A percentile compares a stretch with the other conserved stretches of the same genome.
Evolutionary conservation across 2,888 invertebrate genomes (phyloP).

Genomic region (Enoplolaimus lenunculus): DNA sequence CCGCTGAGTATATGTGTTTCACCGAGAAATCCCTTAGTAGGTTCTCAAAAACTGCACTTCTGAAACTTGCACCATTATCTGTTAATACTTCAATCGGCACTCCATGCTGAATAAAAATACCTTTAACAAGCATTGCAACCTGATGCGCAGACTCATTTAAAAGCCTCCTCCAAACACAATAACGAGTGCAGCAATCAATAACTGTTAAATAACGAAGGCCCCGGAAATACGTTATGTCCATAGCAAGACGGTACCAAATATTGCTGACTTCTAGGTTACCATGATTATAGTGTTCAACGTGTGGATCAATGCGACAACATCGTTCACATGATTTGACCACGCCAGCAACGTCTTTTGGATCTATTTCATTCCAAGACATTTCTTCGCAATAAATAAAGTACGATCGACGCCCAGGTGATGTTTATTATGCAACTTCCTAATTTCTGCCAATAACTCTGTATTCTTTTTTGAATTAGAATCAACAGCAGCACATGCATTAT

Average conservation of each 20-base stretch:
- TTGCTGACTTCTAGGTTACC: background rate
- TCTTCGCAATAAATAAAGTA: background rate
- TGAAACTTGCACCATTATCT: background rate
- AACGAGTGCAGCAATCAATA: background rate
- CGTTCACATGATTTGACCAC: background rate
- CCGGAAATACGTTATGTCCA: background rate
- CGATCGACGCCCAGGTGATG: background rate
- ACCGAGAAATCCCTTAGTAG: background rate
- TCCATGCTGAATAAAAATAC: no score
- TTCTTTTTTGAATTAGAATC: background rate
- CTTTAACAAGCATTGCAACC: background rate
- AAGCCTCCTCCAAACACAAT: background rate
- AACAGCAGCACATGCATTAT: background rate
- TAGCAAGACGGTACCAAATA: background rate
- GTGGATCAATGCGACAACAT: background rate
- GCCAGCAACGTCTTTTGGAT: background rate
- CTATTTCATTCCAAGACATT: no score
- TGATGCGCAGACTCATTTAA: background rate
- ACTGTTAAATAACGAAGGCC: background rate
- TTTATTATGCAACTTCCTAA: background rate
- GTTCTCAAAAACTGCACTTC: background rate
- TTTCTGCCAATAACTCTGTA: background rate
- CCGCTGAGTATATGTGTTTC: background rate
- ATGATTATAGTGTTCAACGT: background rate
- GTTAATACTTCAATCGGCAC: background rate